phyloP scores from a whole-genome alignment of 2,797 vertebrate species.

The Enoplosus armatus region DNA sequence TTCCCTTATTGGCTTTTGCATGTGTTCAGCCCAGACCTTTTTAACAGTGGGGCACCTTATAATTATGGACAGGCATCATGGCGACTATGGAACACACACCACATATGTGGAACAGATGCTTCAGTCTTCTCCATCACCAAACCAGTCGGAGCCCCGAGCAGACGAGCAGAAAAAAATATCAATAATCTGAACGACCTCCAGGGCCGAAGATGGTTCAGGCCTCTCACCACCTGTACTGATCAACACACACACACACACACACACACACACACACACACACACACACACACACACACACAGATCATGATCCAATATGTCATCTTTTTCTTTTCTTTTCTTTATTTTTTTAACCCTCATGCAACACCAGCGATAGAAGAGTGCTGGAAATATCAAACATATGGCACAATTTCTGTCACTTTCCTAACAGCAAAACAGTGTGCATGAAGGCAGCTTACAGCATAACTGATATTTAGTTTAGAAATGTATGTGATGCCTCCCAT shows the following conservation, averaged over 20 bases:
- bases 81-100: slow-evolving; percentile 60
- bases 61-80: slow-evolving; percentile 81
- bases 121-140: slow-evolving; percentile 51
- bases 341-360: neutral
- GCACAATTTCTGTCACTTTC: too few species aligned
- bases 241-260: slow-evolving; percentile 1
- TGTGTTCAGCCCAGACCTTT: slow-evolving; percentile 78
- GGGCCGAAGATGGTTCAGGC: slow-evolving; percentile 19
- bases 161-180: slow-evolving; percentile 38
- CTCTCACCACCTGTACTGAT: slow-evolving; percentile 27
- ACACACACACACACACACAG: neutral
- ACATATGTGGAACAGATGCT: slow-evolving; percentile 82
- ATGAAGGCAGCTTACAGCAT: too few species aligned
- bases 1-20: slow-evolving; percentile 76
- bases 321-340: neutral
- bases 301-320: slow-evolving; percentile 17
- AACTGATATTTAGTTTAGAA: neutral
- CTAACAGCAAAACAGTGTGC: neutral
- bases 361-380: neutral
- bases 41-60: slow-evolving; percentile 75
- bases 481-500: neutral
- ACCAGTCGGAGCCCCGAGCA: slow-evolving; percentile 49
- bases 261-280: neutral
- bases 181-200: slow-evolving; percentile 45
- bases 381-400: neutral